Base-by-base conservation (phyloP, 2,888 invertebrate genomes). In the Cataglyphis cursor region DNA sequence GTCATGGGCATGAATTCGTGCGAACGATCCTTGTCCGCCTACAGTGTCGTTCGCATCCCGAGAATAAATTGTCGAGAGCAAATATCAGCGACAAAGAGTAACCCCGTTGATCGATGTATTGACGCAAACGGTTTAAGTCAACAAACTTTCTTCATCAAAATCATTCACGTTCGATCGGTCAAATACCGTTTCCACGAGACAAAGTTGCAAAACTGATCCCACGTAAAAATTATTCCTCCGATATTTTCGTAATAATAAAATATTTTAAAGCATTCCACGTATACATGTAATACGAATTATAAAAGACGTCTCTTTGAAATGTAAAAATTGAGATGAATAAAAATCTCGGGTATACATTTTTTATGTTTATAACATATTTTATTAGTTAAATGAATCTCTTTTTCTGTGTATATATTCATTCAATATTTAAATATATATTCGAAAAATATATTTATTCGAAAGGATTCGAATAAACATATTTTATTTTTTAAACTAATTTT, bases 1-100 rank as follows among this genome's bases (percentile, higher is more conserved):
- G 83, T 87, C 89, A 89, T 83, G 65, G 72, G 83, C 80, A 62
- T 35, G 18, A 59, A n/a, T 76, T 35, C n/a, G 54, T 64, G 59
- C 41, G 15, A 31, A 41, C 61, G 51, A 75, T 38, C 64, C 62
- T 57, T 21, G 80, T 81, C 48, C 31, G 75, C 35, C 61, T 28
- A 48, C 62, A 35, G 64, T 38, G 48, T 51, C 48, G 61, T 75
- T 38, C 62, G 66, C 41, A 51, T 2, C 51, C n/a, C 51, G n/a
- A 51, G 18, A 51, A 8, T 51, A 51, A 51, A 51, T 51, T n/a
- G 59, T 61, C 61, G 48, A 62, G 28, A 51, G 8, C 51, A 62
- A 61, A 75, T 28, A 31, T 72, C 72, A 2, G 38, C 15, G 54
- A 24, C 38, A 57, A 72, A 15, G 21, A n/a, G 38, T 41, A 28